Evolutionary conservation across 1,140 invertebrate species (phyloP), one percentile per base, ranked within the genome.

Genomic region (Goniozus legneri): DNA sequence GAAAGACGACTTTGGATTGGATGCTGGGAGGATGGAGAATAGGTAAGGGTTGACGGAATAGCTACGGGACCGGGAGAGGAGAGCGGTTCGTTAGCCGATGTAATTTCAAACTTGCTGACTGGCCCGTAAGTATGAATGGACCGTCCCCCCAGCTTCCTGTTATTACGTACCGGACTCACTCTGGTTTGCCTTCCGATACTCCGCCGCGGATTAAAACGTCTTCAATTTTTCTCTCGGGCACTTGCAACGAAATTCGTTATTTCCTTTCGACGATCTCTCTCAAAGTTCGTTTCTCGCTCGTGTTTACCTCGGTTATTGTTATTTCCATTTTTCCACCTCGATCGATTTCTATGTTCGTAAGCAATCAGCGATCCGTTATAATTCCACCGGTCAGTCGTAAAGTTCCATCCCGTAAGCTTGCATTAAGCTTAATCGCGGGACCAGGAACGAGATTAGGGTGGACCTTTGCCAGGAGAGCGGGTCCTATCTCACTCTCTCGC

Each of bases 81-180:
- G 46, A 40, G 40, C 37, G 34, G 55, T 60, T 62, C 60, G 58
- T 62, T 62, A 60, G 58, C 52, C 58, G 49, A 60, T 62, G 60
- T 60, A 62, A 62, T 62, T 62, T 60, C 60, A 52, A 62, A 58
- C 46, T 60, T 62, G 60, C 60, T 62, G 58, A 60, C 60, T 60
- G 55, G 58, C 39, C n/a, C 49, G 35, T 39, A 30, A 34, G 41
- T 60, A 62, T 62, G 60, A 62, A 62, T 62, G 55, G 55, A 52
- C 51, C 36, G 31, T 39, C 19, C 34, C 12, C 6, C 3, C 4
- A 35, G 13, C n/a, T 18, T 19, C 20, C 4, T 36, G 50, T 56
- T 46, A 54, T 56, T 58, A 44, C 53, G 43, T 35, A 33, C 49
- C 31, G 22, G 18, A 13, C 21, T 24, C 34, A 30, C 33, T 36